phyloP scores from a whole-genome alignment of 2,113 vertebrate species.

The human (Homo sapiens) region DNA sequence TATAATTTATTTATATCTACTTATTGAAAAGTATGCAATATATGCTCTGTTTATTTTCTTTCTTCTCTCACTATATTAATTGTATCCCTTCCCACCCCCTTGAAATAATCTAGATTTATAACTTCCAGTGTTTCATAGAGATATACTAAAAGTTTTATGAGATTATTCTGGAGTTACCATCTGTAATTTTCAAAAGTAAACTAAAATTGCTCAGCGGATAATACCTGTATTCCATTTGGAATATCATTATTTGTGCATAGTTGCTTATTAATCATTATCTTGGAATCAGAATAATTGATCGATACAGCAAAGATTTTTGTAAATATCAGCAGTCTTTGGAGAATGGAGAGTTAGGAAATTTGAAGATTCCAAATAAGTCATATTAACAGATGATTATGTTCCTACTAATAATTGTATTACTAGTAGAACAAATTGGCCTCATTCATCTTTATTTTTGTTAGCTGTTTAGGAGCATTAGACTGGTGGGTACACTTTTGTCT shows the following conservation, averaged over 20 bases:
- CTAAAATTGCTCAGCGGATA: not conserved
- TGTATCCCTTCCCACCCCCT: accelerated
- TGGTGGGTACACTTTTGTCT: not conserved
- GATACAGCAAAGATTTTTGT: not conserved
- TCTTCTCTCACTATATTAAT: not conserved
- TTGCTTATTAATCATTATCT: not conserved
- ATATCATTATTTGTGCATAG: not conserved
- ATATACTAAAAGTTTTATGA: not conserved
- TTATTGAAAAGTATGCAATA: not conserved
- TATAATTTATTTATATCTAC: not conserved
- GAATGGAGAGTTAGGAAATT: not conserved
- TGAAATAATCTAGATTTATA: not conserved
- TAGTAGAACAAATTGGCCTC: not conserved
- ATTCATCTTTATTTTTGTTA: not conserved
- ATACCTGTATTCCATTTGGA: not conserved
- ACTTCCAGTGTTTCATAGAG: not conserved
- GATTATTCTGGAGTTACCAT: not conserved
- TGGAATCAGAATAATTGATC: not conserved
- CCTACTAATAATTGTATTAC: not conserved
- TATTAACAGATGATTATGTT: not conserved
- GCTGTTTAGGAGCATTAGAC: not conserved
- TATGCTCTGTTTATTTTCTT: not conserved
- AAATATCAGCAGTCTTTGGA: not conserved
- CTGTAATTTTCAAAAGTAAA: not conserved
- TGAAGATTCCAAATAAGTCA: not conserved